A percentile compares a stretch with the other conserved stretches of the same genome.
Evolutionary conservation across 2,888 invertebrate genomes (phyloP).

Genomic region (Brenthis hecate): DNA sequence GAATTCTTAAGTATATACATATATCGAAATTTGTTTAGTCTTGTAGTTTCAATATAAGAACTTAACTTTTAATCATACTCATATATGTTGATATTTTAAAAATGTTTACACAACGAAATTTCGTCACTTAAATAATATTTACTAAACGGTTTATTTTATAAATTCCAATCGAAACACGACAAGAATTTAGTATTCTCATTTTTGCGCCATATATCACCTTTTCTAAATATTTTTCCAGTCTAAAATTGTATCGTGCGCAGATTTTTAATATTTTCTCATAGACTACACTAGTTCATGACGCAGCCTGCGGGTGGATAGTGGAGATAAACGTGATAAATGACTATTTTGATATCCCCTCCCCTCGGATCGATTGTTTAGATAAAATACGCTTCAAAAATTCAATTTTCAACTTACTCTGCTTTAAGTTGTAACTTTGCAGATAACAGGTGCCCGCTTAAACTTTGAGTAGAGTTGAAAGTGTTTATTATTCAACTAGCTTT

Average conservation of each 20-base stretch:
- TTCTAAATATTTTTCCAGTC: slow-evolving; percentile 15
- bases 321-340: slow-evolving; percentile 74
- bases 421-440: slow-evolving; percentile 32
- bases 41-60: too few species aligned
- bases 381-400: slow-evolving; percentile 59
- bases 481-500: not conserved
- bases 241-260: slow-evolving; percentile 24
- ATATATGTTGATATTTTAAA: too few species aligned
- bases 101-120: too few species aligned
- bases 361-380: slow-evolving; percentile 63
- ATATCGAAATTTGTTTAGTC: too few species aligned
- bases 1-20: too few species aligned
- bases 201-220: slow-evolving; percentile 16
- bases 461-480: slow-evolving; percentile 24
- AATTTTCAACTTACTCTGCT: slow-evolving; percentile 36
- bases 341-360: slow-evolving; percentile 60
- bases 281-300: slow-evolving; percentile 53
- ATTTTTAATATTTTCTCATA: slow-evolving; percentile 31
- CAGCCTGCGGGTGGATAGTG: slow-evolving; percentile 51
- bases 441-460: slow-evolving; percentile 25
- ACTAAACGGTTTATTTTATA: too few species aligned
- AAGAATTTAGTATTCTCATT: slow-evolving; percentile 6
- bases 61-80: too few species aligned
- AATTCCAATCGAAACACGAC: not conserved
- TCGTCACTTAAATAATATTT: too few species aligned